Base-by-base conservation (phyloP, 2,113 vertebrate genomes). In the Ailurus styani region DNA sequence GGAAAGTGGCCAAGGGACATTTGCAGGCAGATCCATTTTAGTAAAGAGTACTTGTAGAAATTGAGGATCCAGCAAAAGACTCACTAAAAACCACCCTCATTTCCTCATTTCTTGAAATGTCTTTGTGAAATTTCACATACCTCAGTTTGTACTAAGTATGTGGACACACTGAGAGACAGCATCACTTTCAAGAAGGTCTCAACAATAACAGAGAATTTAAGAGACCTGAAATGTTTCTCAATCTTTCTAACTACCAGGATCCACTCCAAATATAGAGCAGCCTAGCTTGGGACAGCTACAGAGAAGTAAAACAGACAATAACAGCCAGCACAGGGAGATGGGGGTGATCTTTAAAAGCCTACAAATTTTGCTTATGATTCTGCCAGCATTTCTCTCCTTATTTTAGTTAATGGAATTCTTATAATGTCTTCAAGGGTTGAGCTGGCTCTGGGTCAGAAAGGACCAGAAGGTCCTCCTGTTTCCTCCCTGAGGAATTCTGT, bases 321-420 rank as follows among this genome's bases (percentile, higher is more conserved):
- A 66, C 45, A 83, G 92, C 85, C 13, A 91, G 52, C 47, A 54
- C 47, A 77, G 29, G 37, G 21, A 75, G 25, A 93, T 34, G 66
- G 54, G 62, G 47, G 29, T 88, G 64, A 86, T 82, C 50, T 78
- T 89, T 84, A 96, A 87, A 50, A 87, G 55, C 34, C 37, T 86
- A 50, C 12, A 60, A 23, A 3, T 23, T 93, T 95, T 93, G 15
- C 25, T 86, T 91, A 66, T 31, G 40, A 95, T 66, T 95, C 95
- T 95, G 17, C 34, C 45, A 87, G 45, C 23, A 66, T 20, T 27
- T 73, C 31, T 75, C 15, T 64, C 34, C 70, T 97, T 85, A 91
- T 86, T 97, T 91, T 66, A 88, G 40, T 91, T 77, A 82, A 82
- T 85, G 73, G 62, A 82, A 96, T 87, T 95, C 23, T 81, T 91